These are phyloP conservation scores for Abrostola tripartita DNA, from an alignment of 2,888 invertebrate genomes.

Conservation along the genomic window DNA sequence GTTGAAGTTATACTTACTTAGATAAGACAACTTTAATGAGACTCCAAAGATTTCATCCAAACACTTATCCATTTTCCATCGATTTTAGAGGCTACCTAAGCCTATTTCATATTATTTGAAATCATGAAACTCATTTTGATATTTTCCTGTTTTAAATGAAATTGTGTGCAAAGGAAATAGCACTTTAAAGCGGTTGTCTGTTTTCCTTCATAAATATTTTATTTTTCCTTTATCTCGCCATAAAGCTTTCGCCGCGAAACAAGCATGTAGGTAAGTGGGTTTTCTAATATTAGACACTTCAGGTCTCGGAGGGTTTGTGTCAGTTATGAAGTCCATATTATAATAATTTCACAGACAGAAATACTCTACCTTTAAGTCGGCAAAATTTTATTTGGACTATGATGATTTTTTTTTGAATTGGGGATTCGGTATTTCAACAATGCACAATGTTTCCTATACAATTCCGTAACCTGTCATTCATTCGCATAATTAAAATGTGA, in stretches of 20 bases:
- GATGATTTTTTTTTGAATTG: too few relatives aligned
- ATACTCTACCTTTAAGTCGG: neutral
- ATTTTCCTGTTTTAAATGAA: slow-evolving; percentile 15
- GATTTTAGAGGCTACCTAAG: neutral
- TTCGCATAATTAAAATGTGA: too few relatives aligned
- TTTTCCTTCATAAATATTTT: slow-evolving; percentile 45
- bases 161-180: slow-evolving; percentile 18
- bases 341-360: slow-evolving; percentile 18
- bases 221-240: slow-evolving; percentile 45
- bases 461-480: too few relatives aligned
- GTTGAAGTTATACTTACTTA: too few relatives aligned
- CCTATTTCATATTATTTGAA: neutral
- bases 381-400: too few relatives aligned
- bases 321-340: slow-evolving; percentile 15
- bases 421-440: too few relatives aligned
- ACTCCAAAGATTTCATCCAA: too few relatives aligned
- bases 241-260: slow-evolving; percentile 42
- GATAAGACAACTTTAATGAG: too few relatives aligned
- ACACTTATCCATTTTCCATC: too few relatives aligned
- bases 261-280: slow-evolving; percentile 39
- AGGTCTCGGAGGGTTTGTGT: slow-evolving; percentile 22
- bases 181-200: slow-evolving; percentile 44
- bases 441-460: too few relatives aligned
- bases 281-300: slow-evolving; percentile 41
- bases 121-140: neutral